Conservation (phyloP, 2,888 invertebrate species). For the Eucera pruinosa region DNA sequence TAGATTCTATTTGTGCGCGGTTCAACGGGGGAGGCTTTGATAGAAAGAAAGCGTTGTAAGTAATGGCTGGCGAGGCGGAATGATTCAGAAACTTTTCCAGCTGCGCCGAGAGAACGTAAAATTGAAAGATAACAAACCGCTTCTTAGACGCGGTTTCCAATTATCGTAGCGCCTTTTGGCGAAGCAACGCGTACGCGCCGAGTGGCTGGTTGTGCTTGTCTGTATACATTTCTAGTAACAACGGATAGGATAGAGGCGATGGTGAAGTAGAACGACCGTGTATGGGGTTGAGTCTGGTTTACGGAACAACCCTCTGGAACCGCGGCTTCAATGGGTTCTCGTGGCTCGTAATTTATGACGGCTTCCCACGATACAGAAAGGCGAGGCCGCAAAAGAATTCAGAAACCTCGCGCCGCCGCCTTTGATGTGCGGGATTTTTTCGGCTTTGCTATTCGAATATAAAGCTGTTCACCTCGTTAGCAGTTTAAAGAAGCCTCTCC, state of each 20-base stretch:
- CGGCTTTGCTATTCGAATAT: no score
- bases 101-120: constrained; percentile 50
- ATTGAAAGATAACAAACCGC: constrained; percentile 69
- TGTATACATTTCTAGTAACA: constrained; percentile 13
- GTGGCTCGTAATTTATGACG: constrained; percentile 56
- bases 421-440: no score
- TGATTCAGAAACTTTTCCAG: background rate
- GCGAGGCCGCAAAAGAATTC: constrained; percentile 21
- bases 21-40: background rate
- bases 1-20: background rate
- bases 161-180: constrained; percentile 29
- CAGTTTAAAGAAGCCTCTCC: no score
- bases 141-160: constrained; percentile 39
- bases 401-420: constrained; percentile 14
- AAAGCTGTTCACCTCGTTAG: no score
- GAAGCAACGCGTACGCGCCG: constrained; percentile 4
- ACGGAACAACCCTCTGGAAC: constrained; percentile 32
- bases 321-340: constrained; percentile 27
- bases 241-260: background rate
- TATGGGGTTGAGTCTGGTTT: constrained; percentile 33
- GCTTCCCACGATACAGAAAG: constrained; percentile 33
- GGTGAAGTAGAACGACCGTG: constrained; percentile 9
- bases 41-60: background rate
- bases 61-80: constrained; percentile 7
- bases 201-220: background rate